Percentiles rank a stretch among this genome's conserved stretches.
Evolutionary conservation across 2,113 vertebrate species (phyloP).

Genomic region (Pholis gunnellus): DNA sequence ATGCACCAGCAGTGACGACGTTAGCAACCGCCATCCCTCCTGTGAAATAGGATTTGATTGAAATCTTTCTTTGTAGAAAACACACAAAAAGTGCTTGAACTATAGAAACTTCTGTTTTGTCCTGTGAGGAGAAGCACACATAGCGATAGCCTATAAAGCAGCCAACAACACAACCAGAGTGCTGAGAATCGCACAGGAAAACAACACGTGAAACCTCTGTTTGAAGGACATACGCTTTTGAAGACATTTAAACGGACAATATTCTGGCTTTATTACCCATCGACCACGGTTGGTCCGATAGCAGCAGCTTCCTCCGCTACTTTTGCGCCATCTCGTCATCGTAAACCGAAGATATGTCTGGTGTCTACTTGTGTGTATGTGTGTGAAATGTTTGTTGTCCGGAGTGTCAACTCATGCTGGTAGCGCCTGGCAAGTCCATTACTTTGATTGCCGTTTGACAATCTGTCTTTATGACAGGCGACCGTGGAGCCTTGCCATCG

Average conservation of each 20-base stretch:
- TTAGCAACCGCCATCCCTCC: background rate
- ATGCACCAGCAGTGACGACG: conserved; percentile 10
- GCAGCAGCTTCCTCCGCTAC: conserved; percentile 35
- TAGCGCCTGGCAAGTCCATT: conserved; percentile 69
- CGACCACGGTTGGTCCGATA: conserved; percentile 45
- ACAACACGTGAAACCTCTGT: conserved; percentile 28
- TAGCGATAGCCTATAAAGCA: conserved; percentile 7
- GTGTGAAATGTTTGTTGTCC: conserved; percentile 64
- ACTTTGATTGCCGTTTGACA: conserved; percentile 83
- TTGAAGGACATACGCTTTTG: conserved; percentile 36
- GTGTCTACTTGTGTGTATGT: conserved; percentile 16
- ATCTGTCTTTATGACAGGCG: conserved; percentile 84
- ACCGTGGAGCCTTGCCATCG: conserved; percentile 70
- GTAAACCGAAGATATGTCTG: conserved; percentile 71
- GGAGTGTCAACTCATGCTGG: conserved; percentile 62
- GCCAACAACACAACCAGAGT: background rate
- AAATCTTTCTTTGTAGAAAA: conserved; percentile 10
- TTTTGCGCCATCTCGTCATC: conserved; percentile 50
- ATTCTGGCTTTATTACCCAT: conserved; percentile 63
- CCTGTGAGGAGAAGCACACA: conserved; percentile 6
- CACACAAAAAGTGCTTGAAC: background rate
- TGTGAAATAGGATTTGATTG: conserved; percentile 11
- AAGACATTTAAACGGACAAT: conserved; percentile 44
- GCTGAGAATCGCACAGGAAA: conserved; percentile 17
- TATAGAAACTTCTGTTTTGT: conserved; percentile 3